Base-by-base conservation (phyloP, 2,797 vertebrate genomes). In the Eleutherodactylus coqui region DNA sequence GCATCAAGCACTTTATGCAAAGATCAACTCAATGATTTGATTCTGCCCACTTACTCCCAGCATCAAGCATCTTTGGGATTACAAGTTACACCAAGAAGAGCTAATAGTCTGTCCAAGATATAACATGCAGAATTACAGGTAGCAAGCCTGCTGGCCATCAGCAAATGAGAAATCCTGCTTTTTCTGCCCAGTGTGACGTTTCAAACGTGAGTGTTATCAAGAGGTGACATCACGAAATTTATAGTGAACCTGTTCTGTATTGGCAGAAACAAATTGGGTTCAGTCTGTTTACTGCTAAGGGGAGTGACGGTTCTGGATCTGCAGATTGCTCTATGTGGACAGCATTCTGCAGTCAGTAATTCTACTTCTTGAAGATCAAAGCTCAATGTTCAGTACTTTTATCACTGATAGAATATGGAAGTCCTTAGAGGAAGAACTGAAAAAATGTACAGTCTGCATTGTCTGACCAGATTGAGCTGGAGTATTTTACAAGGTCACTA, bases 1-100 rank as follows among this genome's bases (percentile, higher is more conserved):
- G 90, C 90, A 47, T 87, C 93, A 79, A 92, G 91, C 72, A 90
- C 94, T 89, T 90, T 94, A 91, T 92, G 91, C 90, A 92, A 85
- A 45, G 93, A 93, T 78, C 93, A 92, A 69, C 82, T 91, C 0
- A 90, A 94, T 86, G 89, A 92, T 13, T 89, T 94, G 47, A 91
- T 93, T 64, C 90, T 94, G 75, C 91, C 94, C 19, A 81, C 92
- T 84, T 95, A 92, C 89, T 88, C 92, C 0, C 92, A 91, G 69
- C 93, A 90, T 88, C 93, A 94, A 79, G 93, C 90, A 79, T 89
- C 85, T 47, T 72, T 93, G 88, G 90, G 89, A 64, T 94, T 92
- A 58, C 90, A 90, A 91, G 38, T 90, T 86, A 85, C 88, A 55
- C 38, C 89, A 67, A 91, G 91, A 88, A 93, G 94, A 92, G 90